Percentiles rank a stretch among this genome's conserved stretches.
These are phyloP conservation scores for Hybognathus amarus DNA, from an alignment of 2,797 vertebrate species.

Conservation along the genomic window DNA sequence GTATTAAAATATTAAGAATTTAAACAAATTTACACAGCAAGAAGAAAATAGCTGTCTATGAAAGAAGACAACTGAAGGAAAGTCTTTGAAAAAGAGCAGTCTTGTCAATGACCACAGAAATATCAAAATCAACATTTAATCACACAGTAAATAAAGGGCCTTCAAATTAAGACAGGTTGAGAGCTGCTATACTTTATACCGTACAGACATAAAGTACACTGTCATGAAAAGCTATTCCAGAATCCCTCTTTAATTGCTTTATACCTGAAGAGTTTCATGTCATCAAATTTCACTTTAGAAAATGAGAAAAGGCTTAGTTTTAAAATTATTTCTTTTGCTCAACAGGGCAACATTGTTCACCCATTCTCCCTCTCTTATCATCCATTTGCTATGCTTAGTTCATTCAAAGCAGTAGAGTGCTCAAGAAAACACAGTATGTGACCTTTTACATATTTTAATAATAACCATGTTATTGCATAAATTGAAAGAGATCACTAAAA, in stretches of 20 bases:
- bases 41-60: no score
- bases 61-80: no score
- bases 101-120: neutral
- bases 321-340: neutral
- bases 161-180: neutral
- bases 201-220: neutral
- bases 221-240: neutral
- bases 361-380: conserved; percentile 83
- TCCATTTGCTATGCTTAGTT: conserved; percentile 85
- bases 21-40: no score
- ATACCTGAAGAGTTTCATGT: neutral
- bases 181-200: neutral
- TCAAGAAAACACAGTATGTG: conserved; percentile 78
- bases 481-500: conserved; percentile 7
- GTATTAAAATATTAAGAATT: no score
- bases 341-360: conserved; percentile 73
- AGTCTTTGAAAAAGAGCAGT: neutral
- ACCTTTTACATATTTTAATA: neutral
- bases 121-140: neutral
- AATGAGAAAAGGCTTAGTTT: neutral
- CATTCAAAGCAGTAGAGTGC: conserved; percentile 81
- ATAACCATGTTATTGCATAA: neutral
- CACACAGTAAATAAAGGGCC: neutral
- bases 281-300: neutral
- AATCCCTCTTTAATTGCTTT: neutral